These are phyloP conservation scores for Acrobasis suavella DNA, from an alignment of 2,888 invertebrate species.

Conservation along the genomic window DNA sequence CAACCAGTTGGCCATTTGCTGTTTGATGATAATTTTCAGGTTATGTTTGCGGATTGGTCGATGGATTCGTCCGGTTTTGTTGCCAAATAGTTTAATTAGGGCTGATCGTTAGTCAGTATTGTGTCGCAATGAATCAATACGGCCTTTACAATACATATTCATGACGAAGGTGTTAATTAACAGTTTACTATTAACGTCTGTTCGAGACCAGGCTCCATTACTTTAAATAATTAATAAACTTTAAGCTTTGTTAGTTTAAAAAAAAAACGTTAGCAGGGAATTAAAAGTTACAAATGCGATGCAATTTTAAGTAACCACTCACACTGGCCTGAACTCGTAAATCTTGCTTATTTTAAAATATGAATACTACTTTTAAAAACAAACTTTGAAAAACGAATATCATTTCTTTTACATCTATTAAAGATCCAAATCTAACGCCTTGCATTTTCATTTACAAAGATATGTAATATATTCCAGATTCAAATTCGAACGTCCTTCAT, in stretches of 20 bases:
- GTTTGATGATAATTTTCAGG: not conserved
- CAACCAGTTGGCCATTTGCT: slow-evolving; percentile 32
- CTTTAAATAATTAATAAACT: slow-evolving; percentile 12
- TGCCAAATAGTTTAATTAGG: slow-evolving; percentile 28
- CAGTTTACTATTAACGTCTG: slow-evolving; percentile 16
- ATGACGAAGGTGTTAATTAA: slow-evolving; percentile 17
- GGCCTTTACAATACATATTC: slow-evolving; percentile 15
- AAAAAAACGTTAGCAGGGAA: not conserved
- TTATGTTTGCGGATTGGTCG: slow-evolving; percentile 27
- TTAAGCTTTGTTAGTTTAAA: slow-evolving; percentile 3
- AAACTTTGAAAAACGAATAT: too few relatives aligned
- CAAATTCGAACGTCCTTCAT: not conserved
- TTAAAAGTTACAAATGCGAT: not conserved
- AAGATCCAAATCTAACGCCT: too few relatives aligned
- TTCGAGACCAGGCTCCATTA: slow-evolving; percentile 5
- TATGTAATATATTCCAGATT: not conserved
- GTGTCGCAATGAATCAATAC: slow-evolving; percentile 16
- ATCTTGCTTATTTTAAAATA: too few relatives aligned
- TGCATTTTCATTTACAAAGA: not conserved
- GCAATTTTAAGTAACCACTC: not conserved
- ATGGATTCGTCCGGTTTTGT: slow-evolving; percentile 25
- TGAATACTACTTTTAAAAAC: too few relatives aligned
- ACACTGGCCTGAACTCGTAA: too few relatives aligned
- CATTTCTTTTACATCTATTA: too few relatives aligned
- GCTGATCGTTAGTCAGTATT: slow-evolving; percentile 28